Evolutionary conservation across 92 coral and sea anemone species (phyloP).

Genomic region (Palythoa caribaeorum): DNA sequence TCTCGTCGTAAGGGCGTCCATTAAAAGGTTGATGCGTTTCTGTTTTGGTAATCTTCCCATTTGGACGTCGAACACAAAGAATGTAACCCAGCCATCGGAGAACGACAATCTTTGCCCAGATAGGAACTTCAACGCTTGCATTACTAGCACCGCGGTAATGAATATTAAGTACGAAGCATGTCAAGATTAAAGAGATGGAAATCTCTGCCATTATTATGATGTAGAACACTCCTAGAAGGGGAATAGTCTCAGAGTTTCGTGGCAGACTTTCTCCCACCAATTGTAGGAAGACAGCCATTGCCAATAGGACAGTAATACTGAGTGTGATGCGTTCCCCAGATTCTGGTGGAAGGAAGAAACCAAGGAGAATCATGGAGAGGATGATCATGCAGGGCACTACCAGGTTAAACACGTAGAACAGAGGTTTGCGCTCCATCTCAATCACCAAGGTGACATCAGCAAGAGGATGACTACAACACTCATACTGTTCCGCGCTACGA

Average conservation of each 20-base stretch:
- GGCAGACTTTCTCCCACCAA: conserved; percentile 94
- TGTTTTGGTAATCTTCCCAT: conserved; percentile 61
- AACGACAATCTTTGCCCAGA: conserved; percentile 87
- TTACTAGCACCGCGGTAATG: conserved; percentile 89
- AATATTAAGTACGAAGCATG: conserved; percentile 94
- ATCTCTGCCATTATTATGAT: conserved; percentile 97
- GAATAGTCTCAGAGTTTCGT: conserved; percentile 97
- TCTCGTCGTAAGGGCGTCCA: conserved; percentile 55
- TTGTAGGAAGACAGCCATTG: conserved; percentile 98
- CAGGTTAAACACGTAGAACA: conserved; percentile 93
- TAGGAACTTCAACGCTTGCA: conserved; percentile 81
- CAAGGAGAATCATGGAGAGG: conserved; percentile 92
- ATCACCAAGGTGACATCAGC: conserved; percentile 83
- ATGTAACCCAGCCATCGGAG: conserved; percentile 90
- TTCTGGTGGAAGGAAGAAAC: conserved; percentile 97
- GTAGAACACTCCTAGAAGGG: conserved; percentile 90
- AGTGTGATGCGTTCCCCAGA: conserved; percentile 95
- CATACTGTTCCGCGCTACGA: conserved; percentile 71
- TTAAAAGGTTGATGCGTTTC: conserved; percentile 66
- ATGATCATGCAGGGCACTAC: conserved; percentile 93
- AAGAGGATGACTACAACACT: conserved; percentile 81
- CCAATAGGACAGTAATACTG: conserved; percentile 92
- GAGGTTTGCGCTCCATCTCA: conserved; percentile 82
- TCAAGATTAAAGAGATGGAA: conserved; percentile 90
- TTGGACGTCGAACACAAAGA: conserved; percentile 82